Evolutionary conservation across 2,797 vertebrate species (phyloP).

Genomic region (Petrocephalus schoutedeni): DNA sequence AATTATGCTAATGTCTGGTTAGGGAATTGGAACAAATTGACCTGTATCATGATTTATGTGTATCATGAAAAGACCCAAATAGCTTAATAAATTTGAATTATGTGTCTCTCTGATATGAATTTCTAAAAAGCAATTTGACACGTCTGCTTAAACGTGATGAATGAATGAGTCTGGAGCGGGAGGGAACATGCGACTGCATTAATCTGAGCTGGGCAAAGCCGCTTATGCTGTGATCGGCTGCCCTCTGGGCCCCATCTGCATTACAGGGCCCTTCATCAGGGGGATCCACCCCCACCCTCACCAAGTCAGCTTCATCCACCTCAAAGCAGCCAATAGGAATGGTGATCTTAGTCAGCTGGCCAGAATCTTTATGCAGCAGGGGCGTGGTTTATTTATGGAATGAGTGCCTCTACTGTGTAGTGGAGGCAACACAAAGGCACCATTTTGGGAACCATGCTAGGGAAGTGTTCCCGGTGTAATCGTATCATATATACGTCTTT

Average conservation of each 20-base stretch:
- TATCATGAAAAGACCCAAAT: not conserved
- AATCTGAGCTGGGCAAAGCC: not conserved
- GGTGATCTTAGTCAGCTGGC: not conserved
- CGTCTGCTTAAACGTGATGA: slow-evolving; percentile 8
- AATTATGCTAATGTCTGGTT: slow-evolving; percentile 3
- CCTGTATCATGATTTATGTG: not conserved
- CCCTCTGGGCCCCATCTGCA: not conserved
- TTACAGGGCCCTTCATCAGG: not conserved
- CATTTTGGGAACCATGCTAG: slow-evolving; percentile 31
- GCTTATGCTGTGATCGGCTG: not conserved
- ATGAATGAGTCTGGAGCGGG: not conserved
- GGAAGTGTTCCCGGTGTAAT: slow-evolving; percentile 22
- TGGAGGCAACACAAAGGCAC: slow-evolving; percentile 36
- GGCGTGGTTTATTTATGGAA: slow-evolving; percentile 3
- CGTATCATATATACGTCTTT: slow-evolving; percentile 21
- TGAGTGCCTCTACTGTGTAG: slow-evolving; percentile 34
- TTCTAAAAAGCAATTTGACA: slow-evolving; percentile 4
- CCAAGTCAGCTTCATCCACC: not conserved
- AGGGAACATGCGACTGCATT: not conserved
- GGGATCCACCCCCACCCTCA: not conserved
- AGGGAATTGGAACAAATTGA: not conserved
- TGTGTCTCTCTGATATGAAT: not conserved
- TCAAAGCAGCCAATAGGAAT: not conserved
- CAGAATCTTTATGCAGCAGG: not conserved
- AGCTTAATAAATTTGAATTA: not conserved